Evolutionary conservation across 2,113 vertebrate genomes (phyloP).

Genomic region (Pseudolaguvia tuberculata): DNA sequence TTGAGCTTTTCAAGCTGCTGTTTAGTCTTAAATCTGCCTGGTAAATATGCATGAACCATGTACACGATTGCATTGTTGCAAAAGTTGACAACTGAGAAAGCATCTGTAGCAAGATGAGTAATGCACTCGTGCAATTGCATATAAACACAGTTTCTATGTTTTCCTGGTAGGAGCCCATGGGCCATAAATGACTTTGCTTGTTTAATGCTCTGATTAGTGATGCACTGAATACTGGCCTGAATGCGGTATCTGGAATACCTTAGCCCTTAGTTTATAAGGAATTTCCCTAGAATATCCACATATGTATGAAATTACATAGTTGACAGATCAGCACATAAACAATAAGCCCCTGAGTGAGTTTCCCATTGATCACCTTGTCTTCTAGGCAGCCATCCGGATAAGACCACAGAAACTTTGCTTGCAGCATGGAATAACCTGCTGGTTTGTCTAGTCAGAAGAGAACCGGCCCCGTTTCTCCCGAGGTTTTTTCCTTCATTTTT

Average conservation of each 20-base stretch:
- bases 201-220: conserved; percentile 11
- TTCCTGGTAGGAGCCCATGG: conserved; percentile 3
- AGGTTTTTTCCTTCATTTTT: no score
- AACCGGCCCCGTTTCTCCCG: no score
- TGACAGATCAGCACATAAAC: no score
- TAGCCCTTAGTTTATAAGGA: neutral
- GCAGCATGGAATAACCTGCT: no score
- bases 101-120: conserved; percentile 13
- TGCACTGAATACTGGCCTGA: neutral
- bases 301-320: no score
- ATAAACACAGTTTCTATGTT: conserved; percentile 30
- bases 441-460: no score
- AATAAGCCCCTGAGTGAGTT: no score
- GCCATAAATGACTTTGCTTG: conserved; percentile 3
- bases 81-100: conserved; percentile 24
- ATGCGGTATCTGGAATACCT: neutral
- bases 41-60: conserved; percentile 10
- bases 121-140: conserved; percentile 26
- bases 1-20: neutral
- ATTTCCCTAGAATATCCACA: conserved; percentile 1
- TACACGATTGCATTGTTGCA: neutral
- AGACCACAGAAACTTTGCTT: no score
- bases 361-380: no score
- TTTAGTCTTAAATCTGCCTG: neutral
- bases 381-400: no score